Conservation (phyloP, 2,888 invertebrate species). For the Thecocarcelia acutangulata region DNA sequence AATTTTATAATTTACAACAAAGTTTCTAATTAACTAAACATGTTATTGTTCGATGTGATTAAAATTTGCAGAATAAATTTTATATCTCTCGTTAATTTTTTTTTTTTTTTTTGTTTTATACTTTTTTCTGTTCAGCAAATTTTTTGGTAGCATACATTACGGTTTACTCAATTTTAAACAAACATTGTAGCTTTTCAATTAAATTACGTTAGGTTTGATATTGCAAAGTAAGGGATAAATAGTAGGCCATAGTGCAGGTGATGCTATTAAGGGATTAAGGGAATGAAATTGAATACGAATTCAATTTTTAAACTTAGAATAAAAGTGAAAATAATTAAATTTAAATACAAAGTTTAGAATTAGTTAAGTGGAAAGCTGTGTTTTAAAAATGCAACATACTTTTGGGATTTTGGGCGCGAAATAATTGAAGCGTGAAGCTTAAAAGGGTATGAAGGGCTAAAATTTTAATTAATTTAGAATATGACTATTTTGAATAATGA, state of each 20-base stretch:
- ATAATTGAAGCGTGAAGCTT: too few species aligned
- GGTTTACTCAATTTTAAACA: not conserved
- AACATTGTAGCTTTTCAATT: constrained; percentile 49
- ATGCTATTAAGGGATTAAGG: constrained; percentile 18
- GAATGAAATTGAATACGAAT: constrained; percentile 22
- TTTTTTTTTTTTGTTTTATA: not conserved
- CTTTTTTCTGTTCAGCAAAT: not conserved
- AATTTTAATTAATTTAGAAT: too few species aligned
- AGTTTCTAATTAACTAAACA: constrained; percentile 69
- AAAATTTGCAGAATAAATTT: constrained; percentile 59
- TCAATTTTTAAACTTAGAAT: constrained; percentile 25
- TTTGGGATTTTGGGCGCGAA: too few species aligned
- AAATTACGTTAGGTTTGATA: constrained; percentile 44
- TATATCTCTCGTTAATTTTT: constrained; percentile 2
- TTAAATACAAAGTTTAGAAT: too few species aligned
- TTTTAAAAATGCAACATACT: too few species aligned
- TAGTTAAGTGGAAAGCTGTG: too few species aligned
- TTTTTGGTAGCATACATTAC: constrained; percentile 3
- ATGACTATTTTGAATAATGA: too few species aligned
- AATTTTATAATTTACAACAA: constrained; percentile 47
- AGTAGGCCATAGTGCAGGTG: not conserved
- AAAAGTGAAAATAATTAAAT: not conserved
- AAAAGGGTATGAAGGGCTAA: too few species aligned
- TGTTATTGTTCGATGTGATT: constrained; percentile 64
- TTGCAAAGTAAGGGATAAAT: not conserved